These are phyloP conservation scores for Polia nebulosa DNA, from an alignment of 2,888 invertebrate genomes.

Conservation along the genomic window DNA sequence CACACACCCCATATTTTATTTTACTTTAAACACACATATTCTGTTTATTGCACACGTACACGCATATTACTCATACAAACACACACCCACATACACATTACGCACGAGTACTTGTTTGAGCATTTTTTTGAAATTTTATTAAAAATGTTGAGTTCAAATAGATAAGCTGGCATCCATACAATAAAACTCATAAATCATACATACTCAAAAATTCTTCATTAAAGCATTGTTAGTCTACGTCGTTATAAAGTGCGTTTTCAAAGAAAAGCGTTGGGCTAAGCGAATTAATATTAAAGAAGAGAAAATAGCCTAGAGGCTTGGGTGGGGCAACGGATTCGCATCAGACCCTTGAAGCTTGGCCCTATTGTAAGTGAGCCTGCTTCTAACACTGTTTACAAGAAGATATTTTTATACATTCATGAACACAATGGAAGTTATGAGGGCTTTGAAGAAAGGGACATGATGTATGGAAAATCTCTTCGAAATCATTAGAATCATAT, in stretches of 20 bases:
- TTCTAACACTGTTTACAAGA: conserved; percentile 13
- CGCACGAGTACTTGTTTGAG: too few species aligned
- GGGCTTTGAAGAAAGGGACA: background rate
- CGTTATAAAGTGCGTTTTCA: conserved; percentile 48
- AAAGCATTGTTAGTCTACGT: conserved; percentile 20
- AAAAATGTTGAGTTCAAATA: background rate
- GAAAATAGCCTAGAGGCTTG: conserved; percentile 51
- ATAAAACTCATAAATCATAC: background rate
- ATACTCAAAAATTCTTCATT: conserved; percentile 12
- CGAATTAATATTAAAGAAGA: conserved; percentile 59
- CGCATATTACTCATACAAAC: too few species aligned
- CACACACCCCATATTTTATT: too few species aligned
- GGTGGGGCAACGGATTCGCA: conserved; percentile 27
- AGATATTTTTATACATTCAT: conserved; percentile 26
- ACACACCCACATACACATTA: too few species aligned
- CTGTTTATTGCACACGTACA: too few species aligned
- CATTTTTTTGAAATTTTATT: background rate
- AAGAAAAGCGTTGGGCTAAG: conserved; percentile 44
- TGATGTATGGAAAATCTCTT: background rate
- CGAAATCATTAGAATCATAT: background rate
- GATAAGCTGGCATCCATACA: background rate
- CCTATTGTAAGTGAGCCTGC: conserved; percentile 36
- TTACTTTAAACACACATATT: too few species aligned
- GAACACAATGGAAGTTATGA: conserved; percentile 14
- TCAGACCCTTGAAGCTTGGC: conserved; percentile 44